Evolutionary conservation across 2,113 vertebrate species (phyloP), one percentile per base, ranked within the genome.

Genomic region (Periophthalmus modestus): DNA sequence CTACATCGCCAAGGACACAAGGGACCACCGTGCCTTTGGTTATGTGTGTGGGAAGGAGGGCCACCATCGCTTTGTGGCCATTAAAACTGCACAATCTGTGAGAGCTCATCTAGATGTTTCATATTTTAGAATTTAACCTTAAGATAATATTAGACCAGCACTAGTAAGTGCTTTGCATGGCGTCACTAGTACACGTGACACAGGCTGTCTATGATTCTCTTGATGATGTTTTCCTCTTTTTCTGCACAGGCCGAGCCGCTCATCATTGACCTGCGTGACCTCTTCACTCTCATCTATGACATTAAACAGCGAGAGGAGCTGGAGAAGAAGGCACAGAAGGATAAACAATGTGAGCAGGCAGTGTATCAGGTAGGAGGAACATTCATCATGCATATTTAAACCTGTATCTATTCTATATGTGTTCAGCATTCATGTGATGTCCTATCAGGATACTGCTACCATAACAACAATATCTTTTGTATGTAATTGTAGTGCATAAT

Each of bases 271-370:
- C 93, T 99, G 85, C 90, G 96, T 79, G 97, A 99, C 92, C 96
- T 99, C 84, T 99, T 99, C 92, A 98, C 98, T 71, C 96, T 99
- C 83, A 97, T 99, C 90, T 98, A 97, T 21, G 97, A 99, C 91
- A 94, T 99, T 90, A 99, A 98, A 85, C 97, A 98, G 90, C 94
- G 96, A 77, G 97, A 99, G 93, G 97, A 99, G 90, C 86, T 96
- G 90, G 96, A 98, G 92, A 99, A 98, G 92, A 98, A 98, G 92
- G 95, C 96, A 81, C 96, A 97, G 90, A 98, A 98, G 91, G 96
- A 97, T 89, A 99, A 98, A 87, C 97, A 98, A 83, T 97, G 97
- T 72, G 97, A 99, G 83, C 97, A 98, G 89, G 97, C 96, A 0
- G 95, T 99, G 85, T 99, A 99, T 93, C 97, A 99, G 97, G 97